Evolutionary conservation across 2,797 vertebrate species (phyloP).

Genomic region (Melopsittacus undulatus): DNA sequence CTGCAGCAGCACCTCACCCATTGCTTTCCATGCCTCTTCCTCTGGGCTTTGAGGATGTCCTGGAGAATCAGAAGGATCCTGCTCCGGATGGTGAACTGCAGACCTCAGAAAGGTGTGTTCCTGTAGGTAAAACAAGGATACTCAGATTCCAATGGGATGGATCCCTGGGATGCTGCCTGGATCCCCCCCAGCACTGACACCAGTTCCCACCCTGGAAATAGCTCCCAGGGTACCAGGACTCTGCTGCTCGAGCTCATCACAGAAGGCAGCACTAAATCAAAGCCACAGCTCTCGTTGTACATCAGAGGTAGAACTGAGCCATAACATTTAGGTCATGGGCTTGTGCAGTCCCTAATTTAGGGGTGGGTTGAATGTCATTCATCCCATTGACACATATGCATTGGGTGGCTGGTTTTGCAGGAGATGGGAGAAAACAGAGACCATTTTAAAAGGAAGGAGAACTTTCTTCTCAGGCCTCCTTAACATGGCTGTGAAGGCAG

Average conservation of each 20-base stretch:
- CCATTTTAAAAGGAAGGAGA: background rate
- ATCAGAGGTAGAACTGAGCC: background rate
- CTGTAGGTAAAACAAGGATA: background rate
- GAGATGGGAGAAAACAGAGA: background rate
- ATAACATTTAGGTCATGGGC: background rate
- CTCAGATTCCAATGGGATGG: accelerated
- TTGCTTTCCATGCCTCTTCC: accelerated
- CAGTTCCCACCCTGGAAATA: accelerated
- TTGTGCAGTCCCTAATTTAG: background rate
- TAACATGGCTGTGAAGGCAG: background rate
- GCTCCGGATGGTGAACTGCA: accelerated
- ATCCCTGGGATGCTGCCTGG: background rate
- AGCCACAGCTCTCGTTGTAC: accelerated
- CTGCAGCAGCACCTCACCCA: accelerated
- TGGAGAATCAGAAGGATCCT: background rate
- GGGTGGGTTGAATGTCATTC: background rate
- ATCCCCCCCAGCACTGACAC: accelerated
- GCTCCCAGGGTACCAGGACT: background rate
- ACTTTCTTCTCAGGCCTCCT: background rate
- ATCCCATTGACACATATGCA: accelerated
- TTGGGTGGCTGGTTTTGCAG: background rate
- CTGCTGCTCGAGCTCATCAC: accelerated
- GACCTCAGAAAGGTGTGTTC: background rate
- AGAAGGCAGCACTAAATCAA: background rate
- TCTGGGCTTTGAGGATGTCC: background rate